Conservation (phyloP, 2,113 vertebrate genomes). For the Daubentonia madagascariensis region DNA sequence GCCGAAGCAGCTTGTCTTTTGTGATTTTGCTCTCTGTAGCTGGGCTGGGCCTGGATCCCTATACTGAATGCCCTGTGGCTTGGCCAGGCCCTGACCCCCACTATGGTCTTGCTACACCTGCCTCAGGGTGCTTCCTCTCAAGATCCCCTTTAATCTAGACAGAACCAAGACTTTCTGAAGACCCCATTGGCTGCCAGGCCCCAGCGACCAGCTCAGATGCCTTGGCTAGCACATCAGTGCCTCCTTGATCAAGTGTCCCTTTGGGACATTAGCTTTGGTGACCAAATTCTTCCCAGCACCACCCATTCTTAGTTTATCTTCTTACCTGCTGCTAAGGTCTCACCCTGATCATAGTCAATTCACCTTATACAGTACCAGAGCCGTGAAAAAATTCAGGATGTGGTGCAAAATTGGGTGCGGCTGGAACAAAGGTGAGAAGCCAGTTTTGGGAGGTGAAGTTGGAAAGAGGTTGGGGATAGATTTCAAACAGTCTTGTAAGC, state of each 20-base stretch:
- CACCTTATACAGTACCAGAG: background rate
- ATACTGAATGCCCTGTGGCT: background rate
- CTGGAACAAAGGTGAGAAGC: background rate
- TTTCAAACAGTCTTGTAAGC: background rate
- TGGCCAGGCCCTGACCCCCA: background rate
- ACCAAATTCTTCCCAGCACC: background rate
- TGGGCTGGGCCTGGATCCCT: background rate
- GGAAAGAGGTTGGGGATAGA: background rate
- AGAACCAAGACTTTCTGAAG: background rate
- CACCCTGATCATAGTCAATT: background rate
- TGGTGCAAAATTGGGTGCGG: fast-evolving
- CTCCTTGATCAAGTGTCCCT: background rate
- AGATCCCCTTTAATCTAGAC: background rate
- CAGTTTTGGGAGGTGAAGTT: background rate
- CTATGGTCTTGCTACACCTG: background rate
- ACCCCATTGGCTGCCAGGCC: background rate
- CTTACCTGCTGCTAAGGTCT: too few relatives aligned
- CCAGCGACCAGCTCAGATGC: background rate
- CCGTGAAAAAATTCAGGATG: fast-evolving
- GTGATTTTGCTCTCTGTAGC: background rate
- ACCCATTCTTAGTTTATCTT: background rate
- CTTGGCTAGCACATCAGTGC: fast-evolving
- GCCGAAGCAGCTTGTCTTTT: background rate
- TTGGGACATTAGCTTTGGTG: background rate
- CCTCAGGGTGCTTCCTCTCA: background rate